Base-by-base conservation (phyloP, 2,888 invertebrate species). In the Tortrix viridana region DNA sequence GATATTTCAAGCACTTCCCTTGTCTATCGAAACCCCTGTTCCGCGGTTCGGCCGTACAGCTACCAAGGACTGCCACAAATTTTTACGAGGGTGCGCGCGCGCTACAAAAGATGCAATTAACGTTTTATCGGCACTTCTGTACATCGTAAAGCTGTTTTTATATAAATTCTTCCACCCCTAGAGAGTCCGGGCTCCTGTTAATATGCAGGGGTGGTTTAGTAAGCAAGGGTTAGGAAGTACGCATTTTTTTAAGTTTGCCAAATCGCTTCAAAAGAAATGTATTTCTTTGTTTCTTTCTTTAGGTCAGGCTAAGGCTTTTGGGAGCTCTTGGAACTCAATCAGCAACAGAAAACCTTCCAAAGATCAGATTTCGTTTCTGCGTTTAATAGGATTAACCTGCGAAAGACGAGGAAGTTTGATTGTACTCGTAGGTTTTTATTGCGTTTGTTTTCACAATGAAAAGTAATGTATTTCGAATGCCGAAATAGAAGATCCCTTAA, bases 51-150 rank as follows among this genome's bases (percentile, higher is more conserved):
- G n/a, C 6, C 32, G 14, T 19, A 18, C 7, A 20, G 22, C 7
- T 5, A 32, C 22, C 52, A 5, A 50, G 54, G 56, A 23, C 38
- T 52, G 62, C 62, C 56, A 62, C 62, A 62, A 62, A 52, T 57
- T 52, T 62, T 62, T 62, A 62, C 50, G 62, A 56, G 46, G 56
- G 62, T 50, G 38, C 37, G 55, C 55, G 37, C 20, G 46, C 46
- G 62, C 55, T 44, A 61, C 61, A 62, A 62, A 62, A 52, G 56
- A 57, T 57, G 62, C 62, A 62, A 62, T 62, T 62, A 62, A 62
- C 62, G 50, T 44, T 62, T 62, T 62, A 62, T 61, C 55, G 55
- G 44, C 44, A 56, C 61, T 62, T 56, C 50, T 44, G 48, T 46
- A 55, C 41, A 32, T 32, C 38, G 46, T 50, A 50, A 47, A 57